These are phyloP conservation scores for Lampropteryx suffumata DNA, from an alignment of 2,888 invertebrate species.

Conservation along the genomic window DNA sequence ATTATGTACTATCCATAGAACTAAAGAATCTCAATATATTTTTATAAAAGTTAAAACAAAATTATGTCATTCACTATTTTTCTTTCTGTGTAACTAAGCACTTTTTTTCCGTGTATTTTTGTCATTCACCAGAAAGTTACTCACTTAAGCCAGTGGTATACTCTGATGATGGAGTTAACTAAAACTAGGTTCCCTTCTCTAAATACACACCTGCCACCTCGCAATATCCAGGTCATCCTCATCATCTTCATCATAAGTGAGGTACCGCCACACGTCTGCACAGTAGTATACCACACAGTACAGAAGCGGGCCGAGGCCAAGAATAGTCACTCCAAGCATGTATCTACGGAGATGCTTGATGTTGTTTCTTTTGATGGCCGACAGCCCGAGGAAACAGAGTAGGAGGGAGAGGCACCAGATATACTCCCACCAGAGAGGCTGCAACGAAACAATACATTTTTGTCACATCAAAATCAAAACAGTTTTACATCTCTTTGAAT, in stretches of 20 bases:
- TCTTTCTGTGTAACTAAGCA: too few species aligned
- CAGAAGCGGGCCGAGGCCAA: conserved; percentile 91
- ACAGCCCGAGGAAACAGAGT: conserved; percentile 92
- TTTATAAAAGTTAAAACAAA: too few species aligned
- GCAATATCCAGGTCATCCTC: conserved; percentile 84
- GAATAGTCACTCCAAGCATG: conserved; percentile 85
- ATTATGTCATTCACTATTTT: too few species aligned
- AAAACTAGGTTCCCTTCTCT: too few species aligned
- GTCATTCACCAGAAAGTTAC: too few species aligned
- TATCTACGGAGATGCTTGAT: conserved; percentile 89
- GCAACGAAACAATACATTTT: conserved; percentile 22
- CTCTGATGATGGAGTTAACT: too few species aligned
- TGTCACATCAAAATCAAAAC: too few species aligned
- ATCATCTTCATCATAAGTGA: conserved; percentile 78
- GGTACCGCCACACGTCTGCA: conserved; percentile 91
- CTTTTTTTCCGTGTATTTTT: too few species aligned
- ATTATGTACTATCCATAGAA: too few species aligned
- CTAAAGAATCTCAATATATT: too few species aligned
- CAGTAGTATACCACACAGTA: conserved; percentile 93
- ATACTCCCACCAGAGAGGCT: conserved; percentile 97
- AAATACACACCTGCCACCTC: conserved; percentile 89
- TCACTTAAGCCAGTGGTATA: too few species aligned
- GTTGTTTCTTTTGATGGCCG: conserved; percentile 93
- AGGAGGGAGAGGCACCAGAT: conserved; percentile 94
- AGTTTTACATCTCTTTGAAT: too few species aligned